A percentile compares a stretch with the other conserved stretches of the same genome.
Conservation (phyloP, 2,888 invertebrate species). For the Himalopsyche japonica region DNA sequence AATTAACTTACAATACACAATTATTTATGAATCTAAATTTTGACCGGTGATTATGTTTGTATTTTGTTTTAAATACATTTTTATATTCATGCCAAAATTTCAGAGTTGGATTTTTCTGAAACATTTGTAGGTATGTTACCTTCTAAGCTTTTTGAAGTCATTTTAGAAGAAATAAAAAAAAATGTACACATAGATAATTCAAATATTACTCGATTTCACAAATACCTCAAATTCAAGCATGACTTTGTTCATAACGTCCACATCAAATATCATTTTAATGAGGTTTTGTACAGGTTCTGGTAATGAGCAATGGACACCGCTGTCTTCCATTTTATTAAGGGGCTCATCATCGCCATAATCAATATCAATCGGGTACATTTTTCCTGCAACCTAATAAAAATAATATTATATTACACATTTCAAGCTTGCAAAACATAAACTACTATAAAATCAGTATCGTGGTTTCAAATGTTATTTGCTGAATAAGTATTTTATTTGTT, state of each 20-base stretch:
- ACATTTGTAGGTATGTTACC: no score
- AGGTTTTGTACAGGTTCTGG: slow-evolving; percentile 78
- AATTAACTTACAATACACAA: no score
- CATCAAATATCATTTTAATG: slow-evolving; percentile 85
- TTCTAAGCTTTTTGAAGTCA: no score
- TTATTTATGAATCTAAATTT: no score
- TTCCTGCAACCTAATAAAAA: slow-evolving; percentile 63
- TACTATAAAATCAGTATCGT: background rate
- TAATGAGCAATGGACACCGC: slow-evolving; percentile 63
- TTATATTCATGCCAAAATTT: no score
- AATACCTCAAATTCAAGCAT: slow-evolving; percentile 89
- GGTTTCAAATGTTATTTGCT: background rate
- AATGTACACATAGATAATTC: no score
- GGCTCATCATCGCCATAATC: slow-evolving; percentile 74
- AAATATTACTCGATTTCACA: background rate
- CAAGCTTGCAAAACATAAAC: background rate
- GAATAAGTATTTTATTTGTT: no score
- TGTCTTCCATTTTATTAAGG: slow-evolving; percentile 49
- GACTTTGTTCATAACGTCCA: slow-evolving; percentile 87
- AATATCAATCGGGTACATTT: slow-evolving; percentile 85
- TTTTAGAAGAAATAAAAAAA: no score
- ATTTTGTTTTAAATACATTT: no score
- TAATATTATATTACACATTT: background rate
- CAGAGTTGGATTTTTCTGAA: no score
- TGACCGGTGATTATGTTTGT: no score